phyloP scores from a whole-genome alignment of 1,140 invertebrate species.

The Solenopsis fugax region DNA sequence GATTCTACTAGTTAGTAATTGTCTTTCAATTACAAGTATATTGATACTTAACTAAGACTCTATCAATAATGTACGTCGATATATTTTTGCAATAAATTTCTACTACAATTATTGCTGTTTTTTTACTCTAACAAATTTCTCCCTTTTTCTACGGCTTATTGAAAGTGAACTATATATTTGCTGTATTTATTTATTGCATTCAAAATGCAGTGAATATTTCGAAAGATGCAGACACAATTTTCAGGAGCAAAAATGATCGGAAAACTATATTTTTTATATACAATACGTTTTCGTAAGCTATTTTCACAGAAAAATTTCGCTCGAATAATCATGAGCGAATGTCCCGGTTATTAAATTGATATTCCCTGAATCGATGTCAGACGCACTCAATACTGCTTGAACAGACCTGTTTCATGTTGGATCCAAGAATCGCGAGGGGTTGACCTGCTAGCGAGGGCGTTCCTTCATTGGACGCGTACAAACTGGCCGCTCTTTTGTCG shows the following conservation, averaged over 20 bases:
- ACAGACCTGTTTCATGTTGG: constrained; percentile 63
- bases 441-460: neutral
- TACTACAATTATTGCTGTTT: neutral
- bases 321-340: constrained; percentile 25
- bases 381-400: constrained; percentile 65
- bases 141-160: neutral
- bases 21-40: neutral
- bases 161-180: neutral
- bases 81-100: neutral
- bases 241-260: neutral
- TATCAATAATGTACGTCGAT: neutral
- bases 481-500: constrained; percentile 72
- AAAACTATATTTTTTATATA: neutral
- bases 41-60: neutral
- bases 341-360: constrained; percentile 75
- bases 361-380: constrained; percentile 75
- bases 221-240: neutral
- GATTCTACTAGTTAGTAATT: constrained; percentile 12
- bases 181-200: too few species aligned
- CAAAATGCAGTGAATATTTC: neutral
- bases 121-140: neutral
- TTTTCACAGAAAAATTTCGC: neutral
- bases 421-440: constrained; percentile 25
- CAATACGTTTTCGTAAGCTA: neutral
- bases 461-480: constrained; percentile 52